These are phyloP conservation scores for Notospermus geniculatus DNA, from an alignment of 1,140 invertebrate genomes.

Conservation along the genomic window DNA sequence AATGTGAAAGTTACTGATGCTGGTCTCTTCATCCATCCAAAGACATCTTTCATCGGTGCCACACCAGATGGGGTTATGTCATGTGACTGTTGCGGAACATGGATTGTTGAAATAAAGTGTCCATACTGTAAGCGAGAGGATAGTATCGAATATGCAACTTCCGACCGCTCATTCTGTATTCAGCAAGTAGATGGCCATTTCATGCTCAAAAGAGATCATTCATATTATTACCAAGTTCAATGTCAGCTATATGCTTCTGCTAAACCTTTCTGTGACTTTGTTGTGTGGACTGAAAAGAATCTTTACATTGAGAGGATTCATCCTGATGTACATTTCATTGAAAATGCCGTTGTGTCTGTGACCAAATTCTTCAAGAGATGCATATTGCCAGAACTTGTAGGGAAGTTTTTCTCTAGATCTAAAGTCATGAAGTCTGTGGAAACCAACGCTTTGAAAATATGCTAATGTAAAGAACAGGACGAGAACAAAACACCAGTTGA, in stretches of 20 bases:
- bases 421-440: too few species aligned
- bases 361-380: neutral
- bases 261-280: conserved; percentile 21
- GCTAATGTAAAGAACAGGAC: too few species aligned
- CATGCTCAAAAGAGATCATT: conserved; percentile 5
- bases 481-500: too few species aligned
- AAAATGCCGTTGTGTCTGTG: neutral
- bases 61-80: conserved; percentile 25
- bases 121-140: conserved; percentile 19
- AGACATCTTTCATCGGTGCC: conserved; percentile 22
- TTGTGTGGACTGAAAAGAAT: conserved; percentile 14
- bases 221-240: conserved; percentile 22
- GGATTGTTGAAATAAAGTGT: conserved; percentile 28
- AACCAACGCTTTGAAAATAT: too few species aligned
- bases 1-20: conserved; percentile 19
- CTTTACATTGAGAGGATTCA: conserved; percentile 10
- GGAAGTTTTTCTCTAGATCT: conserved; percentile 2
- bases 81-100: conserved; percentile 27
- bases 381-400: conserved; percentile 7
- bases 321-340: neutral
- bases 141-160: neutral
- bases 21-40: conserved; percentile 24
- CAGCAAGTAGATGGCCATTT: neutral
- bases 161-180: neutral
- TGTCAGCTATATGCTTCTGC: conserved; percentile 14